Conservation (phyloP, 2,113 vertebrate species). For the Micromys minutus region DNA sequence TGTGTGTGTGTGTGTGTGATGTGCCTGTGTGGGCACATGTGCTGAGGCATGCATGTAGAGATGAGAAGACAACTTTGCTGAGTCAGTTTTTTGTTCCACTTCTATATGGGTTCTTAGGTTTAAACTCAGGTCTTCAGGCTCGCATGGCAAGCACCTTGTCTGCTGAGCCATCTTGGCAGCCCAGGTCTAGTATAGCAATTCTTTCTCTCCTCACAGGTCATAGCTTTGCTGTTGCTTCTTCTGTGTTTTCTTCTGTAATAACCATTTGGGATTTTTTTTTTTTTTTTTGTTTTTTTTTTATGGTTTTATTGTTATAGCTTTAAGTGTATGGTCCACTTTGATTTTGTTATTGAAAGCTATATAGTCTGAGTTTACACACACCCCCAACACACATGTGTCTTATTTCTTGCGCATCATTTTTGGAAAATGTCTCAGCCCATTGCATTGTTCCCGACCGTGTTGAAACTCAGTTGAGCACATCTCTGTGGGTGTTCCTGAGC, state of each 20-base stretch:
- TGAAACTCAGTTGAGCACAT: neutral
- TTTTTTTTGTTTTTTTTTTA: no score
- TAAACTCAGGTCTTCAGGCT: neutral
- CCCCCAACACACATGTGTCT: neutral
- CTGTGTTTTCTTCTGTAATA: neutral
- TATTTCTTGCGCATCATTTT: neutral
- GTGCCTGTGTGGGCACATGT: neutral
- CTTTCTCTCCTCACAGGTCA: neutral
- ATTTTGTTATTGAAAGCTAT: neutral
- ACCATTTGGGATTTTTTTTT: neutral
- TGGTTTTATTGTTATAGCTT: neutral
- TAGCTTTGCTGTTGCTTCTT: neutral
- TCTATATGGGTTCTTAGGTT: neutral
- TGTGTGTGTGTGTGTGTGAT: neutral
- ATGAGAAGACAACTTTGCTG: neutral
- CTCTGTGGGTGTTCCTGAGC: neutral
- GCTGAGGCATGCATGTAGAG: neutral
- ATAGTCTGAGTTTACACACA: neutral
- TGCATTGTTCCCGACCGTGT: neutral
- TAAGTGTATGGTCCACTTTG: constrained; percentile 5
- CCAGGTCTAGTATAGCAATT: neutral
- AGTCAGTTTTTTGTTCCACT: neutral
- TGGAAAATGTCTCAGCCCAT: neutral
- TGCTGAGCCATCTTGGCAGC: neutral
- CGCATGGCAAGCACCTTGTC: neutral